Base-by-base conservation (phyloP, 2,888 invertebrate species). In the Synergus itoensis region DNA sequence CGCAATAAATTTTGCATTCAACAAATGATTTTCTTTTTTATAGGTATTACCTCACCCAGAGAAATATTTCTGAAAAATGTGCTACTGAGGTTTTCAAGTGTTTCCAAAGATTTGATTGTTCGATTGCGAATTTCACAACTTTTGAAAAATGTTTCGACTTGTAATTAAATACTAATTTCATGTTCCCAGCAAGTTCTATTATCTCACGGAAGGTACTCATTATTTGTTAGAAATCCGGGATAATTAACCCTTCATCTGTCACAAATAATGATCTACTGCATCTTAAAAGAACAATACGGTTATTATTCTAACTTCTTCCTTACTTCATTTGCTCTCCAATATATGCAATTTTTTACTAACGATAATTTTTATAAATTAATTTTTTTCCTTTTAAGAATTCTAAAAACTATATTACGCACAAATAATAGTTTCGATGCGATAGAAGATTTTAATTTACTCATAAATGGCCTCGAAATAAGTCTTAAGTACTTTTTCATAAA, bases 141-240 rank as follows among this genome's bases (percentile, higher is more conserved):
- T 18, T 9, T 57, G 18, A 3, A 57, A 57, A 18, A 18, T 57
- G 11, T 9, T 18, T 28, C 14, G 7, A 14, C 14, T 41, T 16
- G 4, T 18, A 41, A 65, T 65, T 41, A 65, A 65, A n/a, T 9
- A 41, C n/a, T 65, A 65, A 65, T 65, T 41, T n/a, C 16, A 40
- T 41, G n/a, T 67, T 73, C n/a, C 36, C 48, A 73, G 28, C 28
- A 28, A 16, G n/a, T 12, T 73, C 48, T 62, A 62, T 8, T 48
- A 48, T 73, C 53, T 73, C 73, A 53, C n/a, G 53, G 48, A 40
- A 53, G 36, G 28, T 53, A 48, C 9, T 11, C 2, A 73, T 53
- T 73, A 73, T 73, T 73, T 73, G 53, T 73, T 73, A 73, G 48
- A 73, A 73, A 57, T 57, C 36, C n/a, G 11, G 4, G n/a, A n/a